Evolutionary conservation across 2,113 vertebrate genomes (phyloP).

Genomic region (Cairina moschata): DNA sequence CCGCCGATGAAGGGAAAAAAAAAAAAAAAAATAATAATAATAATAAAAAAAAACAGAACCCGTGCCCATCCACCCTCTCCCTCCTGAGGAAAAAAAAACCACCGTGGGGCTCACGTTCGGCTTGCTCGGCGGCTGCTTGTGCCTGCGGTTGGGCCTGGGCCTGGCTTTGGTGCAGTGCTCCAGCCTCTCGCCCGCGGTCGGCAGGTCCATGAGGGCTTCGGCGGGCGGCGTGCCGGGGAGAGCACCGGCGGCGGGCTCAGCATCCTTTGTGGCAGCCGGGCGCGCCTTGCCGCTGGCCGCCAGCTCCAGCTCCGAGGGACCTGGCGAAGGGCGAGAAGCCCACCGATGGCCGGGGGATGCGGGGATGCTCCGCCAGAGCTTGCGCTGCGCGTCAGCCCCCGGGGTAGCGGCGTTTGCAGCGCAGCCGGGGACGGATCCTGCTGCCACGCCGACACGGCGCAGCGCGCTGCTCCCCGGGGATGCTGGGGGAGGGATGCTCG

Average conservation of each 20-base stretch:
- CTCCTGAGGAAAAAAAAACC: not conserved
- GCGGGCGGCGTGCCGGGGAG: conserved; percentile 65
- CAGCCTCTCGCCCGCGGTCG: conserved; percentile 87
- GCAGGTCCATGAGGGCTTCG: conserved; percentile 90
- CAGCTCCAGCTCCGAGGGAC: conserved; percentile 81
- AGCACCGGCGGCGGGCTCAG: conserved; percentile 79
- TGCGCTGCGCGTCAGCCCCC: not conserved
- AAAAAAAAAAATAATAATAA: not conserved
- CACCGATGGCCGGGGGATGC: not conserved
- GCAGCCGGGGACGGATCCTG: not conserved
- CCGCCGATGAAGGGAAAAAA: not conserved
- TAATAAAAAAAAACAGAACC: not conserved
- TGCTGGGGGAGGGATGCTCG: not conserved
- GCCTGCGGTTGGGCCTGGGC: conserved; percentile 89
- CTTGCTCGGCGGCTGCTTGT: conserved; percentile 85
- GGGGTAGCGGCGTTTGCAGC: not conserved
- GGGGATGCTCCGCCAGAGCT: not conserved
- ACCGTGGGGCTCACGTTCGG: conserved; percentile 79
- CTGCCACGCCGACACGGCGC: not conserved
- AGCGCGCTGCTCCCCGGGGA: not conserved
- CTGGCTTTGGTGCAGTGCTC: conserved; percentile 91
- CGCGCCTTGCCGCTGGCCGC: conserved; percentile 74
- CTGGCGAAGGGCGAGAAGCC: conserved; percentile 64
- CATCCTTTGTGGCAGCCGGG: conserved; percentile 82
- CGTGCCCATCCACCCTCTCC: not conserved